These are phyloP conservation scores for Dendropsophus ebraccatus DNA, from an alignment of 2,113 vertebrate species.

Conservation along the genomic window DNA sequence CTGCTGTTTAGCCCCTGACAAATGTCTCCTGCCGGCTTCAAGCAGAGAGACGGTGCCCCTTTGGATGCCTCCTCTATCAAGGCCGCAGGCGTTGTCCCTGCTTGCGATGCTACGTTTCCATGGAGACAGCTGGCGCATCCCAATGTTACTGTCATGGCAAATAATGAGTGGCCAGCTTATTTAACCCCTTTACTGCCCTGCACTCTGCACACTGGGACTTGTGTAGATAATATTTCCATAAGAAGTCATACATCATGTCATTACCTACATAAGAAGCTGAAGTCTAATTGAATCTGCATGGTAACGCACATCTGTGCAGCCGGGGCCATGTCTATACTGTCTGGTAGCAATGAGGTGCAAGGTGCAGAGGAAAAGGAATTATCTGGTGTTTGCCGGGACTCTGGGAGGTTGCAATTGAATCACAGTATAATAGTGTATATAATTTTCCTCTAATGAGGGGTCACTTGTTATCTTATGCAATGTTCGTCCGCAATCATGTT, in stretches of 20 bases:
- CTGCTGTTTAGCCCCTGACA: slow-evolving; percentile 46
- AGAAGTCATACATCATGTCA: slow-evolving; percentile 2
- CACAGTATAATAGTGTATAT: neutral
- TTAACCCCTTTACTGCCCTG: slow-evolving; percentile 13
- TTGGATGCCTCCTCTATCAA: slow-evolving; percentile 31
- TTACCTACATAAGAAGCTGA: neutral
- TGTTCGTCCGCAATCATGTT: neutral
- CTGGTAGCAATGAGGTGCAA: neutral
- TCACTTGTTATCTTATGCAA: neutral
- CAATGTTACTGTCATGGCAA: slow-evolving; percentile 44
- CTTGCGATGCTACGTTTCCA: slow-evolving; percentile 45
- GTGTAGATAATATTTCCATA: neutral
- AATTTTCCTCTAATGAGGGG: neutral
- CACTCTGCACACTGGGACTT: neutral
- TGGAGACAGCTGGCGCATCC: slow-evolving; percentile 48
- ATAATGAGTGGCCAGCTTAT: slow-evolving; percentile 31
- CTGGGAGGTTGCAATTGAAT: neutral
- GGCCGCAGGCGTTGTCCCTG: slow-evolving; percentile 43
- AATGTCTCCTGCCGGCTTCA: slow-evolving; percentile 42
- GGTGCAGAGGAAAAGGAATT: neutral
- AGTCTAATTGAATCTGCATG: neutral
- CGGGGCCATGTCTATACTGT: neutral
- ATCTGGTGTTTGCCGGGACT: neutral
- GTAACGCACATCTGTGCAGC: neutral
- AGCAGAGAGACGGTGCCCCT: slow-evolving; percentile 23